phyloP scores from a whole-genome alignment of 1,140 invertebrate genomes.

The Epicauta chinensis region DNA sequence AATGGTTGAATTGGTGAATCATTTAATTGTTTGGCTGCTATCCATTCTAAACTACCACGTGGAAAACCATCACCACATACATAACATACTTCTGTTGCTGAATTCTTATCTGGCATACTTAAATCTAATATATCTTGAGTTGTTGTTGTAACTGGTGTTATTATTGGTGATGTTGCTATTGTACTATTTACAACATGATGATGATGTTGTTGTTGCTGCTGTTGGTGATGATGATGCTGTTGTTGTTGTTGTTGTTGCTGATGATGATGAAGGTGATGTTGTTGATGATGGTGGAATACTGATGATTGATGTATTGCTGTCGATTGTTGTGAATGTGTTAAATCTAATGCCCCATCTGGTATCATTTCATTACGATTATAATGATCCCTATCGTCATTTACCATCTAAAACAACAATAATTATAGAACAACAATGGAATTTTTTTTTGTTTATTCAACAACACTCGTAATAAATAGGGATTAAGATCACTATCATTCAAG shows the following conservation, averaged over 20 bases:
- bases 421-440: conserved; percentile 1
- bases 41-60: conserved; percentile 63
- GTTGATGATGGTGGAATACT: conserved; percentile 34
- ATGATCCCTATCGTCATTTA: conserved; percentile 24
- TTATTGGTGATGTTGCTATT: no score
- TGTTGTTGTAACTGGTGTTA: background rate
- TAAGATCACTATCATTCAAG: no score
- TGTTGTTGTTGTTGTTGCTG: conserved; percentile 26
- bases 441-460: no score
- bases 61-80: conserved; percentile 83
- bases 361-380: conserved; percentile 6
- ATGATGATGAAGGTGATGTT: conserved; percentile 39
- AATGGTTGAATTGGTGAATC: conserved; percentile 56
- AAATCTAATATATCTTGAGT: conserved; percentile 78
- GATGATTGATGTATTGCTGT: conserved; percentile 5
- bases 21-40: conserved; percentile 53
- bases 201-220: conserved; percentile 41
- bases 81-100: conserved; percentile 80
- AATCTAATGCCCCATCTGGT: conserved; percentile 57
- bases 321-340: conserved; percentile 46
- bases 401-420: conserved; percentile 10
- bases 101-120: conserved; percentile 87
- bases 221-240: conserved; percentile 17
- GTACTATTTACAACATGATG: conserved; percentile 18
- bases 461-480: no score